Conservation (phyloP, 2,113 vertebrate genomes). For the Prionailurus viverrinus region DNA sequence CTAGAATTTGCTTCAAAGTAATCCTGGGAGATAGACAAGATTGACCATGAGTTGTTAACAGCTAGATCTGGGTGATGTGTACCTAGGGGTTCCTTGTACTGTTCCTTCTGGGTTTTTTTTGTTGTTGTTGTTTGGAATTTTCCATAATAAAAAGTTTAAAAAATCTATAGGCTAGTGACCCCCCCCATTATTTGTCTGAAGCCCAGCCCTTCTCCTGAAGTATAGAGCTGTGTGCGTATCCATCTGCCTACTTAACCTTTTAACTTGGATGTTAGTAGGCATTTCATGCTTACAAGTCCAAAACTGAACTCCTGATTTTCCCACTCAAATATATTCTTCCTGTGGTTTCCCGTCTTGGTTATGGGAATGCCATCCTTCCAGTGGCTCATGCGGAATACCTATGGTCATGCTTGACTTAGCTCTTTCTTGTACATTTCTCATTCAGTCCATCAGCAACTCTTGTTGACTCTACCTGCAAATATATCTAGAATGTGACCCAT, state of each 20-base stretch:
- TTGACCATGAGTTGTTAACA: neutral
- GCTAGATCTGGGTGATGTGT: neutral
- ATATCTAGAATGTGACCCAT: neutral
- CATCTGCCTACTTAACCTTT: neutral
- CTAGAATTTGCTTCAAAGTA: neutral
- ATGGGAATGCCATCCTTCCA: neutral
- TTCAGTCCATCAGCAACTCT: neutral
- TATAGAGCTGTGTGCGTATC: neutral
- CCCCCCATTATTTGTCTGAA: neutral
- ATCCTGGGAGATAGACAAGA: neutral
- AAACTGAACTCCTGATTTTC: neutral
- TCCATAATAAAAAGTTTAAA: neutral
- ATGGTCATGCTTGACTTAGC: neutral
- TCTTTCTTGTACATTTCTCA: neutral
- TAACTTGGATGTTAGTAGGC: neutral
- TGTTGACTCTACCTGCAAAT: neutral
- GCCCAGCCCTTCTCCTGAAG: neutral
- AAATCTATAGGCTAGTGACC: neutral
- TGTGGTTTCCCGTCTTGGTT: neutral
- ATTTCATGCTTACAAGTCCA: neutral
- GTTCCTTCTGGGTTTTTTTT: neutral
- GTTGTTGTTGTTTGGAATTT: neutral
- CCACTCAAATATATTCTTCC: neutral
- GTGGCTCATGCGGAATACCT: neutral
- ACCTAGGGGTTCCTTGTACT: neutral